Evolutionary conservation across 2,888 invertebrate species (phyloP).

Genomic region (Agonopterix heracliana): DNA sequence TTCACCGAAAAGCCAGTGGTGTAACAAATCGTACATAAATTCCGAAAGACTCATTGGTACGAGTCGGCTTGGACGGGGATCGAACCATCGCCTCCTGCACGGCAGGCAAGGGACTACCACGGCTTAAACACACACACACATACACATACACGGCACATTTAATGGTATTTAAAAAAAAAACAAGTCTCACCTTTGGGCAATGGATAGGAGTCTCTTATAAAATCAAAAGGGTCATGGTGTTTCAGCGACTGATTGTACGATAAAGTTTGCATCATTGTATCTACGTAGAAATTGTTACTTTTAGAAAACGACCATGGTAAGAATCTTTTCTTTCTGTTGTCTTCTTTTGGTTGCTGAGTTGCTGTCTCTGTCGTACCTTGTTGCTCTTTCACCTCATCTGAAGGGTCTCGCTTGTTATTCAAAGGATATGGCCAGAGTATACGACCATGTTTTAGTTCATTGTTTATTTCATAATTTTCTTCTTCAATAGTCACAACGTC

Average conservation of each 20-base stretch:
- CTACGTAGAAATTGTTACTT: constrained; percentile 41
- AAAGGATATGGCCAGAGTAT: constrained; percentile 52
- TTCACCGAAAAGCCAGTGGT: too few species aligned
- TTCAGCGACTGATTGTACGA: constrained; percentile 40
- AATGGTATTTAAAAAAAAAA: too few species aligned
- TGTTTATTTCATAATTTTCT: constrained; percentile 20
- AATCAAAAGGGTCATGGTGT: constrained; percentile 56
- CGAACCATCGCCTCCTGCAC: too few species aligned
- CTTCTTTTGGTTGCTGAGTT: constrained; percentile 13
- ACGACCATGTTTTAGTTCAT: constrained; percentile 26
- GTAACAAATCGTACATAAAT: too few species aligned
- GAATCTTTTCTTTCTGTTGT: constrained; percentile 32
- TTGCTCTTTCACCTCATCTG: constrained; percentile 8
- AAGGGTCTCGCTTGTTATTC: constrained; percentile 12
- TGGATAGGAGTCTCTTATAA: constrained; percentile 57
- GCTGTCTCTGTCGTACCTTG: constrained; percentile 5
- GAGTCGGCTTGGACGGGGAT: too few species aligned
- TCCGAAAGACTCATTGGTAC: too few species aligned
- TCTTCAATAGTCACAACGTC: constrained; percentile 35
- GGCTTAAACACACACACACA: too few species aligned
- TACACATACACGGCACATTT: too few species aligned
- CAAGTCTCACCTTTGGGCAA: constrained; percentile 66
- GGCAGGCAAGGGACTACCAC: too few species aligned
- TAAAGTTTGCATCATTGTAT: constrained; percentile 54
- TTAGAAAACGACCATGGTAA: constrained; percentile 49